Evolutionary conservation across 1,140 invertebrate genomes (phyloP), one percentile per base, ranked within the genome.

Genomic region (Achatina immaculata): DNA sequence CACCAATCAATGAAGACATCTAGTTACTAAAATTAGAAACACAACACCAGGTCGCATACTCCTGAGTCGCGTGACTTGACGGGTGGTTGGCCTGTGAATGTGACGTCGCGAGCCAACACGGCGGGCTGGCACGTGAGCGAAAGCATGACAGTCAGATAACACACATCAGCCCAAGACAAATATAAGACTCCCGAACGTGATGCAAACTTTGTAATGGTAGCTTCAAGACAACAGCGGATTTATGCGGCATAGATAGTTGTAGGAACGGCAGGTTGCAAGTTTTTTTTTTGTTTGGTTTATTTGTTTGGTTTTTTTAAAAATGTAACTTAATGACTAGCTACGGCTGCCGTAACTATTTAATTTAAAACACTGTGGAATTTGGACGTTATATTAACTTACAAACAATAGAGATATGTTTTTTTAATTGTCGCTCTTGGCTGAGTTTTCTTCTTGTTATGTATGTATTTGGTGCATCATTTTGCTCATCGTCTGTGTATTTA

Each of bases 101-200:
- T 73, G 71, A 73, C 71, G 71, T 73, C 31, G 71, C 71, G 28
- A 48, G 42, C 43, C 28, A 73, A 73, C 71, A 73, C 71, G 42
- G 71, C 71, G 38, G 58, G 40, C 71, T 48, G 71, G 43, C 71
- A 73, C 71, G 71, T 73, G 71, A 73, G 71, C 21, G 71, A 73
- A 43, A 73, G 71, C 71, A 48, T 73, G 71, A 73, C 43, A 7
- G 28, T 3, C 7, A 28, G 28, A 62, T 69, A 69, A 42, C 38
- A 69, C 68, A 69, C 1, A 40, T 51, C 24, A 51, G 9, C n/a
- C 24, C 6, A 21, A 69, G 68, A 40, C 68, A 69, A 62, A 62
- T 62, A 62, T 62, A 62, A 62, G 31, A 62, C 58, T 62, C 31
- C 7, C 31, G 58, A 62, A 31, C 58, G 58, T 62, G 58, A 62